Evolutionary conservation across 2,888 invertebrate genomes (phyloP).

Genomic region (Himalopsyche kuldschensis): DNA sequence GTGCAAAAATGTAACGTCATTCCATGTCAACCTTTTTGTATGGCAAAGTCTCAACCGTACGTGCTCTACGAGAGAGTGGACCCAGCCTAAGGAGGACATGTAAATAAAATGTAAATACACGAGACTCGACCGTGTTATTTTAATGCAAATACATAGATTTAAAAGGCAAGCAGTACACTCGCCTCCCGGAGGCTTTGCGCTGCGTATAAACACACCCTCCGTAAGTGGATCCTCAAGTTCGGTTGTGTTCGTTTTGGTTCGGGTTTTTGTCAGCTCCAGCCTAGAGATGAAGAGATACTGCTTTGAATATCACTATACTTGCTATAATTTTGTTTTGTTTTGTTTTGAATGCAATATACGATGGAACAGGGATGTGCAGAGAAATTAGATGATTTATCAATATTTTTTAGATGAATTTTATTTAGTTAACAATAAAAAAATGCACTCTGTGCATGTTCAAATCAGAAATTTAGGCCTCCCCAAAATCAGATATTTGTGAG

Average conservation of each 20-base stretch:
- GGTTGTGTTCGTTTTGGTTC: neutral
- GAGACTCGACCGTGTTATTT: slow-evolving; percentile 22
- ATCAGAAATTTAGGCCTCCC: too few species aligned
- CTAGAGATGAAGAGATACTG: neutral
- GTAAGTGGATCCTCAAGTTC: neutral
- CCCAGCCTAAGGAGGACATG: neutral
- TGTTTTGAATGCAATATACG: too few species aligned
- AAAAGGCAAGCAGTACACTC: slow-evolving; percentile 11
- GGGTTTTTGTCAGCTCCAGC: neutral
- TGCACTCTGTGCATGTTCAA: too few species aligned
- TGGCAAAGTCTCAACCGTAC: neutral
- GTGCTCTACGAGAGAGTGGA: neutral
- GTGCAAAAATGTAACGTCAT: slow-evolving; percentile 1
- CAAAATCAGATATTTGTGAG: too few species aligned
- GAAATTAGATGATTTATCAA: too few species aligned
- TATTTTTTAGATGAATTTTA: too few species aligned
- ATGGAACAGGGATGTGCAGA: too few species aligned
- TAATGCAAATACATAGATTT: slow-evolving; percentile 26
- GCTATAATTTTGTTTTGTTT: too few species aligned
- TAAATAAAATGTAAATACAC: slow-evolving; percentile 25
- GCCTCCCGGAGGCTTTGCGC: slow-evolving; percentile 6
- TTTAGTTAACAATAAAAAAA: too few species aligned
- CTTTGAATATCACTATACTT: too few species aligned
- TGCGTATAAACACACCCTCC: slow-evolving; percentile 1
- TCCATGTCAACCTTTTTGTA: slow-evolving; percentile 14